Evolutionary conservation across 2,888 invertebrate species (phyloP).

Genomic region (Incurvaria masculella): DNA sequence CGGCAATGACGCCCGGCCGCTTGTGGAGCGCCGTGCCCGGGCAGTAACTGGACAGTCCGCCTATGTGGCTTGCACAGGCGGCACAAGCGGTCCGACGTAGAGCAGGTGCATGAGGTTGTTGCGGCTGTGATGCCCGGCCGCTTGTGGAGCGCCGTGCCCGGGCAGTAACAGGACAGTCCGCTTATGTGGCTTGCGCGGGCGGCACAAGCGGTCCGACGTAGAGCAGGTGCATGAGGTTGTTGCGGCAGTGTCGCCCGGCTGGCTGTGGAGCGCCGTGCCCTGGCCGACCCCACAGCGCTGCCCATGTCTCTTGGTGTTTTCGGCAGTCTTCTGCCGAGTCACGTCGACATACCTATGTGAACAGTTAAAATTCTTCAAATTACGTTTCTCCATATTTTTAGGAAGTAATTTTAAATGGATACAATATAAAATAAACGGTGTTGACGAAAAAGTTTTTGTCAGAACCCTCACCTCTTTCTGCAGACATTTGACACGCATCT

Average conservation of each 20-base stretch:
- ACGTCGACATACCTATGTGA: constrained; percentile 57
- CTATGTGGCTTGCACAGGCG: too few species aligned
- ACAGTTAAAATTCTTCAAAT: too few species aligned
- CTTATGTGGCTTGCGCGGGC: not conserved
- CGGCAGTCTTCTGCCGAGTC: constrained; percentile 64
- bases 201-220: constrained; percentile 28
- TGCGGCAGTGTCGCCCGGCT: constrained; percentile 47
- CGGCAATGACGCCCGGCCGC: too few species aligned
- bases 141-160: not conserved
- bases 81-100: constrained; percentile 28
- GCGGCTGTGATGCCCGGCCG: constrained; percentile 23
- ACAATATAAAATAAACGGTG: too few species aligned
- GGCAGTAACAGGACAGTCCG: not conserved
- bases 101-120: constrained; percentile 40
- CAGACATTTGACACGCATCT: constrained; percentile 38
- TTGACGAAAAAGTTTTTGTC: too few species aligned
- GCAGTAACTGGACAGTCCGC: too few species aligned
- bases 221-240: constrained; percentile 38
- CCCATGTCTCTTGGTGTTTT: constrained; percentile 73
- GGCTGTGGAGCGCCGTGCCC: constrained; percentile 58
- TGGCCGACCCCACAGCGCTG: constrained; percentile 75
- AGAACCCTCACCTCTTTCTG: constrained; percentile 36
- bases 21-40: too few species aligned
- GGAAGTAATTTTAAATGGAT: too few species aligned
- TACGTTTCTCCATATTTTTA: too few species aligned